Base-by-base conservation (phyloP, 2,888 invertebrate genomes). In the Elysia crispata region DNA sequence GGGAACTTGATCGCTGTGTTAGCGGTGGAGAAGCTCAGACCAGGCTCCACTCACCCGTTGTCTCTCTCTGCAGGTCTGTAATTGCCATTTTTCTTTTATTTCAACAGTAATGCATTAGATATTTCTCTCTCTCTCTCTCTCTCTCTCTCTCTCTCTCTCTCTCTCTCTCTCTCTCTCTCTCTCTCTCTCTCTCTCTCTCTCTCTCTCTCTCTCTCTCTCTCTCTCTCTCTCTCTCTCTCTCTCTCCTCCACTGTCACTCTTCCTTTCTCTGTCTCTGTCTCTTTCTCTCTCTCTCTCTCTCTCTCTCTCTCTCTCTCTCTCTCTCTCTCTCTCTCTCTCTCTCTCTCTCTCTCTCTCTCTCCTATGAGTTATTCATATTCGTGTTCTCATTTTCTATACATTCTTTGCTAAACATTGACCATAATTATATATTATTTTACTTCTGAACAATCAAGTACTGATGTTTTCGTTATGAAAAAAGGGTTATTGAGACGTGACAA, bases 1-100 rank as follows among this genome's bases (percentile, higher is more conserved):
- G 86, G 86, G 41, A 88, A 89, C 67, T 81, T 88, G 20, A 84
- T 86, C 1, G 85, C 86, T n/a, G 83, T 88, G 0, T 83, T 89
- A 5, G 79, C 86, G 23, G 81, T 89, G 81, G 89, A 89, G 73
- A 87, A 86, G 80, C 77, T 88, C 18, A 77, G 79, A 57, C 60
- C 76, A 13, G 81, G 79, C 64, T 74, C 80, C 28, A 67, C 76
- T 1, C 80, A 80, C 57, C 82, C 80, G 5, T 31, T 82, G 18
- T 79, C 80, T 25, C 54, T 77, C 62, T 79, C 74, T 6, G 73
- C 74, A 50, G 79, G 79, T 79, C 31, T 31, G 79, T 66, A 54
- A 60, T 13, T 60, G 15, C 30, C 67, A 18, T 1, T 13, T 28
- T 66, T 3, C 30, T 28, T 66, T 23, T 66, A 18, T 66, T 3